Conservation (phyloP, 2,113 vertebrate genomes). For the Pogonocichla stellata region DNA sequence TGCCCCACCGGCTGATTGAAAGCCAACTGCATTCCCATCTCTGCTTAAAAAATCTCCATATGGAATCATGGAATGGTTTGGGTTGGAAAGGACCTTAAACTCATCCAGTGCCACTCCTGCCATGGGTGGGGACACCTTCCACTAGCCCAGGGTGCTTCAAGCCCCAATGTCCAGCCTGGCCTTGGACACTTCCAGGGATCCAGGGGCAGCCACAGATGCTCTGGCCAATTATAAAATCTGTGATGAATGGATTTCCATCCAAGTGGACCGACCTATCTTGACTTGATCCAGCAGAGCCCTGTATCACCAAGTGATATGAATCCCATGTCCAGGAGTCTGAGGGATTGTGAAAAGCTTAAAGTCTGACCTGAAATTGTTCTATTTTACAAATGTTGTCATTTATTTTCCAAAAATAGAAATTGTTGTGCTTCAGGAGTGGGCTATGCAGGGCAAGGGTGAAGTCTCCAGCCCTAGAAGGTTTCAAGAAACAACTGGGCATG, state of each 20-base stretch:
- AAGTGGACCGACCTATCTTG: neutral
- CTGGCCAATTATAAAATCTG: neutral
- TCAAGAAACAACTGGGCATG: neutral
- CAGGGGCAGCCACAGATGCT: neutral
- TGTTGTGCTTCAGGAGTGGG: neutral
- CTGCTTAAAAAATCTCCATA: neutral
- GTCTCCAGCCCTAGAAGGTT: neutral
- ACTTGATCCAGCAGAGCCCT: neutral
- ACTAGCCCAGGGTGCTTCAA: neutral
- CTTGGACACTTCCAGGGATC: neutral
- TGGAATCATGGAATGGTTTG: neutral
- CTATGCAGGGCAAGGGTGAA: neutral
- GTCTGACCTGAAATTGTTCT: neutral
- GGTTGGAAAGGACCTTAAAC: neutral
- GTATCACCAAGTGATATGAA: neutral
- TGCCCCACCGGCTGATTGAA: neutral
- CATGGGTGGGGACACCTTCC: neutral
- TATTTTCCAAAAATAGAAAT: neutral
- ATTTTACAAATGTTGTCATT: neutral
- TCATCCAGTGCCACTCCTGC: neutral
- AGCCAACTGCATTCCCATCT: neutral
- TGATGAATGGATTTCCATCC: neutral
- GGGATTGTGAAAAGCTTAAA: neutral
- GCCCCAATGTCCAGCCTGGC: neutral
- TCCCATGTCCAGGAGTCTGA: neutral